These are phyloP conservation scores for Pristionchus mayeri DNA, from an alignment of 2,888 invertebrate genomes.

Conservation along the genomic window DNA sequence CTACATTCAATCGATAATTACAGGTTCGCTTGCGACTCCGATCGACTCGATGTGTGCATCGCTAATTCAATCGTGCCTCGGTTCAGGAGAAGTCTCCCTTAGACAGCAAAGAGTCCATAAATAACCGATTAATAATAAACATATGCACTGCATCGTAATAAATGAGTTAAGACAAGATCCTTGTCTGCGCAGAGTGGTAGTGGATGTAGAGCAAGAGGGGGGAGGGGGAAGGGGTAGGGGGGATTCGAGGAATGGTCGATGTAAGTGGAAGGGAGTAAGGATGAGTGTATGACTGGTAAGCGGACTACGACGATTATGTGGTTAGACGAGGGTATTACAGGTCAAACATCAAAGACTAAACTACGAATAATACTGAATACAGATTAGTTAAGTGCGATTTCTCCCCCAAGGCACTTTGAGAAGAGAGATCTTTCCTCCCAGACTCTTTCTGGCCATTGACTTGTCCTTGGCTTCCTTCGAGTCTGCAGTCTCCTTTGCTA, in stretches of 20 bases:
- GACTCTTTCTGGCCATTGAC: too few relatives aligned
- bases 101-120: neutral
- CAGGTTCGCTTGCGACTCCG: constrained; percentile 50
- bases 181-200: neutral
- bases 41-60: constrained; percentile 49
- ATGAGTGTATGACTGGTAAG: neutral
- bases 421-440: too few relatives aligned
- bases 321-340: neutral
- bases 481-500: neutral
- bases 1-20: constrained; percentile 33
- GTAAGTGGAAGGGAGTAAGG: neutral
- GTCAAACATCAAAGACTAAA: neutral
- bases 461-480: constrained; percentile 30
- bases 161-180: neutral
- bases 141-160: constrained; percentile 27
- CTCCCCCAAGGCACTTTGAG: too few relatives aligned
- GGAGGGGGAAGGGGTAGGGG: neutral
- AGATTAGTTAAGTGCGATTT: neutral
- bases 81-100: constrained; percentile 36
- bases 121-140: neutral
- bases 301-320: neutral
- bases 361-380: neutral
- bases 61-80: constrained; percentile 49
- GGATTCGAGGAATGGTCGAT: constrained; percentile 6
- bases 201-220: neutral